Conservation (phyloP, 2,113 vertebrate genomes). For the Lepisosteus osseus region DNA sequence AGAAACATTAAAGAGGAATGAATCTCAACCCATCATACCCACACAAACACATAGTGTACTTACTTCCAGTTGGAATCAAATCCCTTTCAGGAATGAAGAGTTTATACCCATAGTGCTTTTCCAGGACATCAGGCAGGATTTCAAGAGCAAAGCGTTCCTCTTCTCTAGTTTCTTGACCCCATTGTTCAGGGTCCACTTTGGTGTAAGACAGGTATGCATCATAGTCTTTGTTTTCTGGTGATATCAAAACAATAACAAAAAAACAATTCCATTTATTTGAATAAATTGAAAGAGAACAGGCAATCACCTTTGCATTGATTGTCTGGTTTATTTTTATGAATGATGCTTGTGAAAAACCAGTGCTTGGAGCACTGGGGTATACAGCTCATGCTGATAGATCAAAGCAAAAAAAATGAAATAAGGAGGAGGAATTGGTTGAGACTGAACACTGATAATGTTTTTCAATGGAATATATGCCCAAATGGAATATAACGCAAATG, state of each 20-base stretch:
- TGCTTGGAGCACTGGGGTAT: no score
- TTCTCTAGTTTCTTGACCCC: constrained; percentile 93
- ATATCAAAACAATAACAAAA: constrained; percentile 4
- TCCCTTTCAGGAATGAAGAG: constrained; percentile 98
- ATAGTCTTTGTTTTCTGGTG: constrained; percentile 93
- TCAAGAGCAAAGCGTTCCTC: constrained; percentile 97
- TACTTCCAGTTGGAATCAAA: constrained; percentile 98
- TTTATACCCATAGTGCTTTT: constrained; percentile 98
- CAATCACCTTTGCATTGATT: no score
- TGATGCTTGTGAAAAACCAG: no score
- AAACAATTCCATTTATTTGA: not conserved
- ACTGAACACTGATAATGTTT: no score
- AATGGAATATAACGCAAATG: no score
- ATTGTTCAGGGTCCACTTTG: constrained; percentile 97
- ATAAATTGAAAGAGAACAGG: not conserved
- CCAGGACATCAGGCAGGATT: constrained; percentile 95
- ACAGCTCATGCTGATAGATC: no score
- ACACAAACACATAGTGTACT: constrained; percentile 51
- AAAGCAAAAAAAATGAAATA: no score
- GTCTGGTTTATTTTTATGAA: no score
- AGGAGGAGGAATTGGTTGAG: no score
- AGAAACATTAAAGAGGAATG: no score
- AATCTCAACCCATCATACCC: not conserved
- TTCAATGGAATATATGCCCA: no score
- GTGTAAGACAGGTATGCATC: constrained; percentile 97